Evolutionary conservation across 2,113 vertebrate genomes (phyloP).

Genomic region (Buteo buteo): DNA sequence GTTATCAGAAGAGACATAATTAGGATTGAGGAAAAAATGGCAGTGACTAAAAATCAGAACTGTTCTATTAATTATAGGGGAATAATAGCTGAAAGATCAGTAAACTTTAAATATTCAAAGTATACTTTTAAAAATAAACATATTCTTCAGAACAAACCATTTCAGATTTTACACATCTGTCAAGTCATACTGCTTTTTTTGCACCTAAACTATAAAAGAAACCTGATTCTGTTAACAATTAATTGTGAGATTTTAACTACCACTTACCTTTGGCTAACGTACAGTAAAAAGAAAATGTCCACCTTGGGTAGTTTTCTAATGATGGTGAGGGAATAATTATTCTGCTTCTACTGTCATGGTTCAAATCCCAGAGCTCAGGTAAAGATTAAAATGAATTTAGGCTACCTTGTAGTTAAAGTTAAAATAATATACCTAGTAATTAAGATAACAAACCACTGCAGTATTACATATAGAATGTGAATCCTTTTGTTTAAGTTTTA

Average conservation of each 20-base stretch:
- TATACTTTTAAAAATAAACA: not conserved
- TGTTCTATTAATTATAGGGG: not conserved
- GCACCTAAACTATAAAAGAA: slow-evolving; percentile 48
- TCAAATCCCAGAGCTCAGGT: slow-evolving; percentile 32
- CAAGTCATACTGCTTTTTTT: not conserved
- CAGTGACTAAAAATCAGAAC: not conserved
- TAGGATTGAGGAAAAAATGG: not conserved
- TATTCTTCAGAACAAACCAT: slow-evolving; percentile 24
- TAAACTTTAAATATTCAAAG: not conserved
- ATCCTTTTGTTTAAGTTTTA: not conserved
- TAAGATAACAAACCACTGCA: not conserved
- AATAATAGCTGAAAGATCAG: not conserved
- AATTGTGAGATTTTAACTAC: slow-evolving; percentile 64
- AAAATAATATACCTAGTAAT: slow-evolving; percentile 25
- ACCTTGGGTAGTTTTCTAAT: slow-evolving; percentile 36
- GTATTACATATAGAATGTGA: not conserved
- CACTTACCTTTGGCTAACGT: slow-evolving; percentile 45
- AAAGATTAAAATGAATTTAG: slow-evolving; percentile 20
- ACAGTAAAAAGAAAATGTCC: slow-evolving; percentile 62
- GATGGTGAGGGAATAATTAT: slow-evolving; percentile 21
- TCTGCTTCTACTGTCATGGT: slow-evolving; percentile 29
- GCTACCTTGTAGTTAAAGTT: not conserved
- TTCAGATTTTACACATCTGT: slow-evolving; percentile 21
- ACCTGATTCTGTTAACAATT: slow-evolving; percentile 38
- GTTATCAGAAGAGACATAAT: not conserved